Conservation (phyloP, 2,797 vertebrate genomes). For the Danio tinwini region DNA sequence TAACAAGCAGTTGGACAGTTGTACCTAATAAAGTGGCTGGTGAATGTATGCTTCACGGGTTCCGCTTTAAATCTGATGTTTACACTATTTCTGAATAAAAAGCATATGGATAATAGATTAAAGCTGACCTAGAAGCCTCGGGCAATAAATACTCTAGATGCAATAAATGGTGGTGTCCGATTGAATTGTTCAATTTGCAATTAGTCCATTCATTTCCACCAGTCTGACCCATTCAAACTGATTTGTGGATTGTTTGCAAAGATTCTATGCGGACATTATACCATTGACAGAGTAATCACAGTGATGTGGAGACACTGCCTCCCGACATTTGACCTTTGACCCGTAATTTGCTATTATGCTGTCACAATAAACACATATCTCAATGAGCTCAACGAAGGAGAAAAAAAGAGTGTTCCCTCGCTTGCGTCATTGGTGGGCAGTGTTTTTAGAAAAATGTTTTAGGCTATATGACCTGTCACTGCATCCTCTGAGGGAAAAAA, state of each 20-base stretch:
- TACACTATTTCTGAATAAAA: not conserved
- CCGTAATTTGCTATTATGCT: not conserved
- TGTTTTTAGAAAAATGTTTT: not conserved
- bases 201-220: slow-evolving; percentile 1
- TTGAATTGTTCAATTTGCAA: slow-evolving; percentile 1
- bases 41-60: not conserved
- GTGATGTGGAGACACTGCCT: not conserved
- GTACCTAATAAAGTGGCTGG: too few species aligned
- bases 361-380: not conserved
- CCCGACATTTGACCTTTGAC: not conserved
- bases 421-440: not conserved
- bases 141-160: not conserved
- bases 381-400: not conserved
- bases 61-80: not conserved
- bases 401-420: not conserved
- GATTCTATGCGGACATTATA: not conserved
- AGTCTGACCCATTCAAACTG: not conserved
- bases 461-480: not conserved
- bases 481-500: not conserved
- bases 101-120: not conserved
- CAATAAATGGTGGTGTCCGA: not conserved
- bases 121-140: not conserved
- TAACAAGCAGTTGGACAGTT: too few species aligned
- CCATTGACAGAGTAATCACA: slow-evolving; percentile 6
- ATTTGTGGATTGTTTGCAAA: not conserved